Evolutionary conservation across 1,140 invertebrate species (phyloP).

Genomic region (Leguminivora glycinivorella): DNA sequence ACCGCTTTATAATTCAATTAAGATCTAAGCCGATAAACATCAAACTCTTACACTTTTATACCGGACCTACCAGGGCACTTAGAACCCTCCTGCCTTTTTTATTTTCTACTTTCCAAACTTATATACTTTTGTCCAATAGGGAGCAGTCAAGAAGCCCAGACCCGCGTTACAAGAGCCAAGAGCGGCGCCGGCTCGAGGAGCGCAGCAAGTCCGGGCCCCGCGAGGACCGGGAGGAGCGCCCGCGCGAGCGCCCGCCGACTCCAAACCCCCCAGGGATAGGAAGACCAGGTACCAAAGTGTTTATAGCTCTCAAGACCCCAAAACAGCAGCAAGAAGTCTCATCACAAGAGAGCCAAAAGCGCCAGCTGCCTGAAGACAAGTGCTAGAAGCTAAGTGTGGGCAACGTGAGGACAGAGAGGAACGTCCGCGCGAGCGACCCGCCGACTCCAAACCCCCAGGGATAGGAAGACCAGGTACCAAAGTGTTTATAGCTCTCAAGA

Average conservation of each 20-base stretch:
- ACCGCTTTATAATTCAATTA: too few species aligned
- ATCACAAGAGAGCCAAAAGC: too few species aligned
- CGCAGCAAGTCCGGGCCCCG: constrained; percentile 22
- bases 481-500: constrained; percentile 29
- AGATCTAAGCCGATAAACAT: too few species aligned
- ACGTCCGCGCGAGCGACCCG: too few species aligned
- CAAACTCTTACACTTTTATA: too few species aligned
- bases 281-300: constrained; percentile 21
- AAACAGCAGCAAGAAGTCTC: too few species aligned
- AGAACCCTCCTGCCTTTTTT: too few species aligned
- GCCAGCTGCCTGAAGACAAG: too few species aligned
- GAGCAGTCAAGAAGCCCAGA: constrained; percentile 49
- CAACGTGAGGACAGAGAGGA: too few species aligned
- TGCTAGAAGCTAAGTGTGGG: too few species aligned
- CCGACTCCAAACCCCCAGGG: constrained; percentile 33
- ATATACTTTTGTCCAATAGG: constrained; percentile 28
- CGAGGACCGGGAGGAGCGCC: not conserved
- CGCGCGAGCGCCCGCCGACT: not conserved
- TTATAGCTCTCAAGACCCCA: too few species aligned
- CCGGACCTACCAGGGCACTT: too few species aligned
- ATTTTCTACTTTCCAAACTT: not conserved
- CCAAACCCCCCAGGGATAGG: constrained; percentile 1
- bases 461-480: constrained; percentile 54
- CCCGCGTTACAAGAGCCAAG: constrained; percentile 38
- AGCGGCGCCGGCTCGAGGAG: constrained; percentile 25